phyloP scores from a whole-genome alignment of 2,888 invertebrate genomes.

The Resseliella maxima region DNA sequence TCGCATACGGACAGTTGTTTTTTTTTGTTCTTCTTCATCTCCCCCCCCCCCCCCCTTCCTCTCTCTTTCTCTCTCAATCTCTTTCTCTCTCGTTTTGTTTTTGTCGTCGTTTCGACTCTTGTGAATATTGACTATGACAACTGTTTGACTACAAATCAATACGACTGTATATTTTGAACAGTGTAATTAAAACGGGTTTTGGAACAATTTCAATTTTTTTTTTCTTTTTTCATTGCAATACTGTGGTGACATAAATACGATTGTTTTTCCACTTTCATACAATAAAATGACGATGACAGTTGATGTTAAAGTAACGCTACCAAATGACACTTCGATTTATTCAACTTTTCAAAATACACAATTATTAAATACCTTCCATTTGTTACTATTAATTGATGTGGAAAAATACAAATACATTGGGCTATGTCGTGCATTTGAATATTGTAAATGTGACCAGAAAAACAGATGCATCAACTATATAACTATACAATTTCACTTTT shows the following conservation, averaged over 20 bases:
- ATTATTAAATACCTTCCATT: constrained; percentile 43
- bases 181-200: constrained; percentile 40
- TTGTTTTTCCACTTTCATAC: background rate
- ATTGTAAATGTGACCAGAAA: constrained; percentile 35
- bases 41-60: background rate
- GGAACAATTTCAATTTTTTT: background rate
- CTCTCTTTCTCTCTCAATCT: background rate
- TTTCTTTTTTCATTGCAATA: background rate
- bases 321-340: constrained; percentile 47
- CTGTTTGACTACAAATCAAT: constrained; percentile 42
- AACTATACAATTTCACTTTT: background rate
- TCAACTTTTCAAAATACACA: constrained; percentile 33
- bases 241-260: background rate
- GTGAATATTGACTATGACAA: constrained; percentile 41
- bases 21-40: background rate
- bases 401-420: constrained; percentile 37
- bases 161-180: background rate
- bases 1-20: background rate
- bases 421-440: background rate
- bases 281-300: constrained; percentile 26
- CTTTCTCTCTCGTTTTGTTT: background rate
- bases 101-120: background rate
- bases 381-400: constrained; percentile 53
- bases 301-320: constrained; percentile 16
- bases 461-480: constrained; percentile 40